These are phyloP conservation scores for Epizoanthus scotinus DNA, from an alignment of 92 coral and sea anemone species.

Conservation along the genomic window DNA sequence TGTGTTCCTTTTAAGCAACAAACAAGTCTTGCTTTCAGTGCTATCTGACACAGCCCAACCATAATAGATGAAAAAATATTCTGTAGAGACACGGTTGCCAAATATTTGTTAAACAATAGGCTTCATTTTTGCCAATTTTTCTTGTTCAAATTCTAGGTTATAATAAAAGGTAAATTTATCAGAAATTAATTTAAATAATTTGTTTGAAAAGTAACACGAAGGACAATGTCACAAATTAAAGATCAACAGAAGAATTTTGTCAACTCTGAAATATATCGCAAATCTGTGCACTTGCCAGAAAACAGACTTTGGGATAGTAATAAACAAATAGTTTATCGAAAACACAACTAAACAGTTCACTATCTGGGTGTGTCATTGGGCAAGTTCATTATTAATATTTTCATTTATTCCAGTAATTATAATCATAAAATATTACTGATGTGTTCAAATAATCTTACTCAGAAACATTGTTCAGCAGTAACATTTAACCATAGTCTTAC, in stretches of 20 bases:
- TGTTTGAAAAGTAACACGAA: background rate
- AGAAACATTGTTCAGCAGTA: background rate
- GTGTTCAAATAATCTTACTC: constrained; percentile 1
- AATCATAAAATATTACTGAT: constrained; percentile 11
- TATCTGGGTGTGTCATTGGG: constrained; percentile 23
- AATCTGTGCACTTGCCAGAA: no score
- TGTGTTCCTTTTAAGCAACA: no score
- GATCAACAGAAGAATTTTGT: background rate
- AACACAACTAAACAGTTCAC: background rate
- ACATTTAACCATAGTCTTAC: background rate
- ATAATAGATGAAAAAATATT: no score
- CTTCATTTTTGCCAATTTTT: background rate
- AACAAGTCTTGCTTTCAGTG: no score
- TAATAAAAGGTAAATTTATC: background rate
- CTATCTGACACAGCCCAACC: no score
- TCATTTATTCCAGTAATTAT: constrained; percentile 12
- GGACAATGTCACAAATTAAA: background rate
- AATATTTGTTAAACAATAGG: no score
- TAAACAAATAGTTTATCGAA: background rate
- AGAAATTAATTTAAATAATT: constrained; percentile 7
- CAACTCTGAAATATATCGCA: no score
- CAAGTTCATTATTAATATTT: constrained; percentile 21
- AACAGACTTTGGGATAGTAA: no score
- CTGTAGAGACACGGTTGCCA: no score
- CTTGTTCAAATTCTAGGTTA: background rate